A percentile compares a stretch with the other conserved stretches of the same genome.
Evolutionary conservation across 2,797 vertebrate species (phyloP).

Genomic region (Cryptoblepharus egeriae): DNA sequence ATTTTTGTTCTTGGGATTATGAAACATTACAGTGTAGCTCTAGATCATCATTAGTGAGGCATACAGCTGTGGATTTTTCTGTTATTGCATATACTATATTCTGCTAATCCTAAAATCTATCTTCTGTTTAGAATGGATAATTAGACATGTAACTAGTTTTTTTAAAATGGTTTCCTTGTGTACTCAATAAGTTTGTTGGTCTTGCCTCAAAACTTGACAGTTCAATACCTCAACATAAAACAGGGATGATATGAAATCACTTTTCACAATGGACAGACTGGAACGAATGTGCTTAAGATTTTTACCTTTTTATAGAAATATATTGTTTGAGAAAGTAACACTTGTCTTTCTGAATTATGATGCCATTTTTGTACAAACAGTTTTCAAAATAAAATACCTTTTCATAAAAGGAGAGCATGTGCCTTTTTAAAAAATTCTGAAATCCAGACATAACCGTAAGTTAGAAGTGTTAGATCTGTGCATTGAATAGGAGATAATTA

Average conservation of each 20-base stretch:
- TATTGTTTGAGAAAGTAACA: conserved; percentile 60
- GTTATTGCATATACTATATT: background rate
- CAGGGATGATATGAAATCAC: conserved; percentile 62
- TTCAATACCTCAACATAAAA: conserved; percentile 76
- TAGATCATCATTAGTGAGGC: conserved; percentile 19
- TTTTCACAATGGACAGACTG: conserved; percentile 70
- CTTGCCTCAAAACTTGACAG: conserved; percentile 75
- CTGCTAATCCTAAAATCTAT: conserved; percentile 8
- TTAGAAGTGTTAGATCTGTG: background rate
- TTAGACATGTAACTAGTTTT: conserved; percentile 39
- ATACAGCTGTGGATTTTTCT: conserved; percentile 40
- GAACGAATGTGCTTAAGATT: conserved; percentile 65
- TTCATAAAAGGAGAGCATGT: conserved; percentile 53
- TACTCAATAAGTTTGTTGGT: conserved; percentile 7
- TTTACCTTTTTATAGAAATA: conserved; percentile 52
- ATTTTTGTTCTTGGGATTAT: conserved; percentile 11
- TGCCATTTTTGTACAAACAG: conserved; percentile 80
- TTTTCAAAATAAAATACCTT: conserved; percentile 78
- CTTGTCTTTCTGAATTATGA: conserved; percentile 80
- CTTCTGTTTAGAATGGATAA: conserved; percentile 58
- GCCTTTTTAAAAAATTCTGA: conserved; percentile 13
- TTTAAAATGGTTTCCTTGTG: conserved; percentile 51
- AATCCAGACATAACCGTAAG: background rate
- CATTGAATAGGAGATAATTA: background rate
- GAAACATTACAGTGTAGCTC: conserved; percentile 30